Conservation (phyloP, 1,140 invertebrate species). For the Sitobion miscanthi region DNA sequence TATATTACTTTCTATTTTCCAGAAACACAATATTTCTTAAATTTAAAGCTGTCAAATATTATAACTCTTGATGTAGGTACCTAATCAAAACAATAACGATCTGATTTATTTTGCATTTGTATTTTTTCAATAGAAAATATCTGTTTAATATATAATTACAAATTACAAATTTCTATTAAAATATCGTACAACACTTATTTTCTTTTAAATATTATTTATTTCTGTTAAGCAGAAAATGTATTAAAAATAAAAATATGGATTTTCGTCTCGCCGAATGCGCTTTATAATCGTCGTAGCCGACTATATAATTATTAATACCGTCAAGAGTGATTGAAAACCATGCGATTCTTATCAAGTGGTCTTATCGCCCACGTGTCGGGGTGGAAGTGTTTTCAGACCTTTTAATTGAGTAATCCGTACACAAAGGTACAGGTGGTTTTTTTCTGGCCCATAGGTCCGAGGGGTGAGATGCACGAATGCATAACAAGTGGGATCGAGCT, state of each 20-base stretch:
- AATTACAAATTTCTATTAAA: not conserved
- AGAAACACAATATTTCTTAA: too few species aligned
- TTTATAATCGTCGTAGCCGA: not conserved
- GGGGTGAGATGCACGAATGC: conserved; percentile 50
- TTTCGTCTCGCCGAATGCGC: too few species aligned
- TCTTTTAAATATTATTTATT: not conserved
- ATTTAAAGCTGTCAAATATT: too few species aligned
- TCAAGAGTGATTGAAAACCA: not conserved
- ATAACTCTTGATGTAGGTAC: too few species aligned
- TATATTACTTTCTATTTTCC: too few species aligned
- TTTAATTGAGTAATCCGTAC: conserved; percentile 55
- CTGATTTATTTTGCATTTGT: not conserved
- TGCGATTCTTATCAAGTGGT: conserved; percentile 38
- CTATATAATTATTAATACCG: not conserved
- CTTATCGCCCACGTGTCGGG: conserved; percentile 42
- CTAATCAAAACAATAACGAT: too few species aligned
- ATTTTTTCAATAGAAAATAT: not conserved
- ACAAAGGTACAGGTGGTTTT: conserved; percentile 56
- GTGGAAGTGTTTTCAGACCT: conserved; percentile 44
- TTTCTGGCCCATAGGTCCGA: not conserved
- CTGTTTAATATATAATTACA: not conserved
- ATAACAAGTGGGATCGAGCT: conserved; percentile 49
- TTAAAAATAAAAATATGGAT: not conserved
- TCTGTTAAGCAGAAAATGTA: not conserved
- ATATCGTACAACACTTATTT: too few species aligned